phyloP scores from a whole-genome alignment of 1,140 invertebrate species.

The Dufourea novaeangliae region DNA sequence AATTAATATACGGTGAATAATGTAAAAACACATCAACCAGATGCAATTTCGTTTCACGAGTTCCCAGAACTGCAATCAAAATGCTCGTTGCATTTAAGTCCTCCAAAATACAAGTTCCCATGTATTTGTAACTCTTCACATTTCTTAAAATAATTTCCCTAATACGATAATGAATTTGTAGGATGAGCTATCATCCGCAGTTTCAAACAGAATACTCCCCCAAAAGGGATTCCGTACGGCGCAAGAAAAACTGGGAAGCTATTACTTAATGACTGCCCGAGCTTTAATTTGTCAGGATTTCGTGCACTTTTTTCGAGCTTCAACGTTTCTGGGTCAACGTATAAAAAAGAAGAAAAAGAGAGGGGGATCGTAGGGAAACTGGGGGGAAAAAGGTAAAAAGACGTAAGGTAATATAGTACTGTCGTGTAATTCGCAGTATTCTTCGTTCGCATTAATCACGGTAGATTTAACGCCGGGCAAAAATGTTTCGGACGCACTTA shows the following conservation, averaged over 20 bases:
- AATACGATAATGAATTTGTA: conserved; percentile 10
- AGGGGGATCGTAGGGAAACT: background rate
- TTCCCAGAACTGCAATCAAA: too few relatives aligned
- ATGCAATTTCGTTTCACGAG: too few relatives aligned
- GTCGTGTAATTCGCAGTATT: conserved; percentile 39
- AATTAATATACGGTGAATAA: too few relatives aligned
- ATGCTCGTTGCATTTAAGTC: background rate
- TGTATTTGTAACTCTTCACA: too few relatives aligned
- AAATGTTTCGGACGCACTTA: conserved; percentile 37
- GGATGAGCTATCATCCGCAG: background rate
- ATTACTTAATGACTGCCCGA: conserved; percentile 39
- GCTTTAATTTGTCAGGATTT: conserved; percentile 49
- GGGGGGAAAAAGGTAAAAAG: background rate
- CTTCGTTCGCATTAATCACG: conserved; percentile 45
- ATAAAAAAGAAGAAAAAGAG: conserved; percentile 4
- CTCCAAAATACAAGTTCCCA: background rate
- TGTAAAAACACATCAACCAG: too few relatives aligned
- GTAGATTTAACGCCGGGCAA: conserved; percentile 32
- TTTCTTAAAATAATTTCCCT: conserved; percentile 27
- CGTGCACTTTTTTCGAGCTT: conserved; percentile 27
- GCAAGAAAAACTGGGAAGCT: conserved; percentile 12
- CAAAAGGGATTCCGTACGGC: background rate
- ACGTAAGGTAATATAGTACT: conserved; percentile 28
- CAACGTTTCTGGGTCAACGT: conserved; percentile 45
- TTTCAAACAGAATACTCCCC: background rate